Evolutionary conservation across 2,888 invertebrate genomes (phyloP).

Genomic region (Eretmocerus hayati): DNA sequence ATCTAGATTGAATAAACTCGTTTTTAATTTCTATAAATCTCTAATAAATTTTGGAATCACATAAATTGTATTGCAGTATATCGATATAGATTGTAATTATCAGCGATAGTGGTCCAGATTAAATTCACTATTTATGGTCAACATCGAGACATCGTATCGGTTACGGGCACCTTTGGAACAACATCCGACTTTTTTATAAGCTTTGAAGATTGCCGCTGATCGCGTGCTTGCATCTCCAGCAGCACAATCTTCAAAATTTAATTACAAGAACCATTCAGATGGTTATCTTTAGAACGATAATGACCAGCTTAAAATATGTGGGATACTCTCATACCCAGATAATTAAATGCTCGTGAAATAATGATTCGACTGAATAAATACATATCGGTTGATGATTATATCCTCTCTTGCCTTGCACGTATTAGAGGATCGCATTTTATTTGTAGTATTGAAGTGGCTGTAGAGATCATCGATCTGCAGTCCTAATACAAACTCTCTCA

Average conservation of each 20-base stretch:
- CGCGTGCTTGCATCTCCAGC: not conserved
- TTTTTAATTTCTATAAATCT: no score
- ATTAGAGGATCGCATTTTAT: no score
- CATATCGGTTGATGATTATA: no score
- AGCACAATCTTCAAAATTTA: conserved; percentile 30
- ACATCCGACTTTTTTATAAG: not conserved
- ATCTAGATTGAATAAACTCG: no score
- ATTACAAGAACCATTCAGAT: conserved; percentile 27
- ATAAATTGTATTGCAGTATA: conserved; percentile 4
- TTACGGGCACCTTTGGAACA: not conserved
- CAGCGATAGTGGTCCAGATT: conserved; percentile 1
- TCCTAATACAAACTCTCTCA: no score
- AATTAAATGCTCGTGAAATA: conserved; percentile 7
- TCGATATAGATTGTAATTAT: not conserved
- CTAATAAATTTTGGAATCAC: no score
- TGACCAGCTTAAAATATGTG: conserved; percentile 18
- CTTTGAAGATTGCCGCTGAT: conserved; percentile 22
- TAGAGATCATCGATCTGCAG: no score
- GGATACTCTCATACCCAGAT: conserved; percentile 4
- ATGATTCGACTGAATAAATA: conserved; percentile 9
- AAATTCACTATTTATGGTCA: no score
- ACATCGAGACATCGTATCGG: no score
- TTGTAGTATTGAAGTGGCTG: no score
- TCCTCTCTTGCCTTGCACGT: no score
- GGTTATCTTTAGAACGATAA: conserved; percentile 27